A percentile compares a stretch with the other conserved stretches of the same genome.
phyloP scores from a whole-genome alignment of 2,797 vertebrate species.

The Amblyraja radiata region DNA sequence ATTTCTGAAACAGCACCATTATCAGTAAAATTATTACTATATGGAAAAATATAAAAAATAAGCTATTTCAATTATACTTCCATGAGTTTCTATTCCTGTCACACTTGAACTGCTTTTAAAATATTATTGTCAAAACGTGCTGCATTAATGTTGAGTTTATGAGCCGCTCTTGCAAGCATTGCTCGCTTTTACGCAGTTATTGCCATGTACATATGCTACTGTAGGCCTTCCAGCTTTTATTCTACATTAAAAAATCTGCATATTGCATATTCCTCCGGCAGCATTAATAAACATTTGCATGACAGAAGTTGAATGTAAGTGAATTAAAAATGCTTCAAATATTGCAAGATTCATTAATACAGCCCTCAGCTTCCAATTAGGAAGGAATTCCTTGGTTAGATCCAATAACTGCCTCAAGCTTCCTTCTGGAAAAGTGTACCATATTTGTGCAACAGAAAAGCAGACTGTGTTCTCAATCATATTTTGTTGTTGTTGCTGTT shows the following conservation, averaged over 20 bases:
- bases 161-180: background rate
- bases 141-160: background rate
- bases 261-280: background rate
- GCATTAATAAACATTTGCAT: slow-evolving; percentile 18
- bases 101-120: background rate
- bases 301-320: slow-evolving; percentile 3
- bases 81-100: background rate
- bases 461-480: background rate
- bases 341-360: slow-evolving; percentile 17
- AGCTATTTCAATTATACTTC: background rate
- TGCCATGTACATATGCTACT: background rate
- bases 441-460: slow-evolving; percentile 21
- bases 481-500: background rate
- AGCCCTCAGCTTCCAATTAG: slow-evolving; percentile 32
- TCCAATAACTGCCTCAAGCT: slow-evolving; percentile 5
- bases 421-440: slow-evolving; percentile 24
- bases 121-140: background rate
- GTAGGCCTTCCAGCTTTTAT: slow-evolving; percentile 16
- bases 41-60: background rate
- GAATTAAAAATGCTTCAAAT: background rate
- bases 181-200: background rate
- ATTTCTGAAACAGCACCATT: background rate
- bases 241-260: background rate
- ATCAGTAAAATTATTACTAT: background rate
- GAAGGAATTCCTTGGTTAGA: slow-evolving; percentile 27